These are phyloP conservation scores for Chaetogeoica ovagalla DNA, from an alignment of 2,888 invertebrate genomes.

Conservation along the genomic window DNA sequence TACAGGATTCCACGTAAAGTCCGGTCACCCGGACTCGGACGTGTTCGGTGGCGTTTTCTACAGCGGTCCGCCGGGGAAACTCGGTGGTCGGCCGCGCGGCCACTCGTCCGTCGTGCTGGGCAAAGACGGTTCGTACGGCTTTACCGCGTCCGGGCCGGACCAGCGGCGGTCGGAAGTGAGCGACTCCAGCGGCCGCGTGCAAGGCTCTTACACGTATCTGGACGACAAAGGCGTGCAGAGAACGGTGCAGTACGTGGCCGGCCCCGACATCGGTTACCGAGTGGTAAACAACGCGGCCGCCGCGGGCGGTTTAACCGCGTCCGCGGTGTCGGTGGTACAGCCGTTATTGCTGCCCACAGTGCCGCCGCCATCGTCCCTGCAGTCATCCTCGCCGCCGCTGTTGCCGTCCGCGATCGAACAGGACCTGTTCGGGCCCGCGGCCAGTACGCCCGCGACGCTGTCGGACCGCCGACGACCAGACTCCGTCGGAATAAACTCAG, in stretches of 20 bases:
- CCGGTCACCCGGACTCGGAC: slow-evolving; percentile 69
- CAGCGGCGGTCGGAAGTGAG: slow-evolving; percentile 75
- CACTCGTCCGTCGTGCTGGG: slow-evolving; percentile 73
- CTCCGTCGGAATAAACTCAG: background rate
- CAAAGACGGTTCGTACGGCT: slow-evolving; percentile 74
- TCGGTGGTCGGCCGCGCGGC: slow-evolving; percentile 63
- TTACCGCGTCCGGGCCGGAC: slow-evolving; percentile 71
- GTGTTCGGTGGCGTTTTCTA: slow-evolving; percentile 60
- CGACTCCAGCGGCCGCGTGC: slow-evolving; percentile 71
- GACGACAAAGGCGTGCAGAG: slow-evolving; percentile 78
- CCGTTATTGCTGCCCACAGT: slow-evolving; percentile 38
- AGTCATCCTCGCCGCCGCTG: slow-evolving; percentile 57
- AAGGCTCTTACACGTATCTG: slow-evolving; percentile 76
- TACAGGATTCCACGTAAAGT: slow-evolving; percentile 76
- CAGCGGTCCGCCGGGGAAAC: slow-evolving; percentile 68
- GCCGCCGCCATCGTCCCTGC: slow-evolving; percentile 50
- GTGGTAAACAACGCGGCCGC: slow-evolving; percentile 64
- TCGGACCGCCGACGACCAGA: slow-evolving; percentile 46
- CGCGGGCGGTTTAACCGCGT: slow-evolving; percentile 56
- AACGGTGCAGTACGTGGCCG: slow-evolving; percentile 78
- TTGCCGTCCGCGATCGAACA: slow-evolving; percentile 58
- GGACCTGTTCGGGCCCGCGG: slow-evolving; percentile 46
- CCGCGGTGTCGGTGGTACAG: slow-evolving; percentile 59
- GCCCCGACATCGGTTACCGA: slow-evolving; percentile 76
- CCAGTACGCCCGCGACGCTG: slow-evolving; percentile 32